Evolutionary conservation across 1,140 invertebrate genomes (phyloP).

Genomic region (Neotoxoptera formosana): DNA sequence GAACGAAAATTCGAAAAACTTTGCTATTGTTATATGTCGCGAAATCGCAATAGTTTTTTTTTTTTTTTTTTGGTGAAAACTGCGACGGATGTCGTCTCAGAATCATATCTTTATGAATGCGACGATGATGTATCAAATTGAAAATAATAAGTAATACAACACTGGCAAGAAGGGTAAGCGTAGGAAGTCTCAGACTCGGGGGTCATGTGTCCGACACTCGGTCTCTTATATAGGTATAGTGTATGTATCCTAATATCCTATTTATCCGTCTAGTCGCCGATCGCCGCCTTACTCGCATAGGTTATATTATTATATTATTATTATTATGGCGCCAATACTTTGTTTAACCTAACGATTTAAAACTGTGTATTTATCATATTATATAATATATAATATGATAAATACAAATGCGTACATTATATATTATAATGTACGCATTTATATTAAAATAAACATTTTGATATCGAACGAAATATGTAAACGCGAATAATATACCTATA

Average conservation of each 20-base stretch:
- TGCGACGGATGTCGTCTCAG: background rate
- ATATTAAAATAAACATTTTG: background rate
- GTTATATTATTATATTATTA: too few relatives aligned
- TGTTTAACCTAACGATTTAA: background rate
- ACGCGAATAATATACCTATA: too few relatives aligned
- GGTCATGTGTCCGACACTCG: background rate
- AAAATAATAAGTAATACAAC: background rate
- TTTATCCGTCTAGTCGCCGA: background rate
- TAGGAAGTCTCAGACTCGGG: background rate
- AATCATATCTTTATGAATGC: background rate
- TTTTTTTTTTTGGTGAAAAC: background rate
- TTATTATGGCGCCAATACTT: background rate
- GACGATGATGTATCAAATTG: slow-evolving; percentile 7
- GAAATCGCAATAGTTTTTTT: background rate
- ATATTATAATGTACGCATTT: too few relatives aligned
- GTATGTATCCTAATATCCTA: background rate
- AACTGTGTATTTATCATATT: background rate
- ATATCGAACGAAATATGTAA: too few relatives aligned
- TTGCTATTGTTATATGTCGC: background rate
- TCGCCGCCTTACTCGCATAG: background rate
- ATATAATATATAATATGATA: too few relatives aligned
- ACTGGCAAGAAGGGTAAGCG: background rate
- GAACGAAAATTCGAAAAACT: background rate
- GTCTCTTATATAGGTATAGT: background rate
- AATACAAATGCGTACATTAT: too few relatives aligned